Base-by-base conservation (phyloP, 2,797 vertebrate genomes). In the Hypotaenidia philippensis region DNA sequence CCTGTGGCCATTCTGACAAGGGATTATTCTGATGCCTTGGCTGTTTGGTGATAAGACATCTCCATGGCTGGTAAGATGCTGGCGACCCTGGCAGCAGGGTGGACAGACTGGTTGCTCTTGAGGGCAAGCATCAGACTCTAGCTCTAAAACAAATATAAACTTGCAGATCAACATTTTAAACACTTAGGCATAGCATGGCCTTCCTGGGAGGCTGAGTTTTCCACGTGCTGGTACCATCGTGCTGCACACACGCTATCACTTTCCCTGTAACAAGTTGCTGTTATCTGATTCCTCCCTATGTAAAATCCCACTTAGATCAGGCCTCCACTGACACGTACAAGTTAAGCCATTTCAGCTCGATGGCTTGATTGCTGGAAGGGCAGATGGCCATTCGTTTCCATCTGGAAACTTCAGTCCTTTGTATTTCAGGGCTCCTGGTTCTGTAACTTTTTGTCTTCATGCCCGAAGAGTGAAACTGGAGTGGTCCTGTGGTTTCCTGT, bases 161-260 rank as follows among this genome's bases (percentile, higher is more conserved):
- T 23, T 56, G 13, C 40, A 83, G 59, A 53, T 11, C 0, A 9
- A 19, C 25, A 4, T 61, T 87, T 87, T 66, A 50, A 78, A 85
- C 15, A 27, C 7, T 12, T 44, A 29, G n/a, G n/a, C n/a, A 64
- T 2, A 83, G 26, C 53, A 50, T 10, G 49, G 16, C 52, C 26
- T 78, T 52, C 53, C 49, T 12, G 26, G 17, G 32, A 1, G 1
- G 34, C 38, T 49, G 49, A 68, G 45, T 72, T 90, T 81, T 76
- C 59, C n/a, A 6, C 1, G 5, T 22, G 15, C 27, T 3, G 2
- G 23, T 50, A 59, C 25, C 12, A 21, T 14, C 1, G 0, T 26
- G 47, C 60, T 31, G 64, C 49, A 31, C 50, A 25, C 0, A 0
- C 65, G 44, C 34, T 22, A 23, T 41, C 31, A 13, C 1, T 0